Conservation (phyloP, 2,888 invertebrate species). For the Brenthis hecate region DNA sequence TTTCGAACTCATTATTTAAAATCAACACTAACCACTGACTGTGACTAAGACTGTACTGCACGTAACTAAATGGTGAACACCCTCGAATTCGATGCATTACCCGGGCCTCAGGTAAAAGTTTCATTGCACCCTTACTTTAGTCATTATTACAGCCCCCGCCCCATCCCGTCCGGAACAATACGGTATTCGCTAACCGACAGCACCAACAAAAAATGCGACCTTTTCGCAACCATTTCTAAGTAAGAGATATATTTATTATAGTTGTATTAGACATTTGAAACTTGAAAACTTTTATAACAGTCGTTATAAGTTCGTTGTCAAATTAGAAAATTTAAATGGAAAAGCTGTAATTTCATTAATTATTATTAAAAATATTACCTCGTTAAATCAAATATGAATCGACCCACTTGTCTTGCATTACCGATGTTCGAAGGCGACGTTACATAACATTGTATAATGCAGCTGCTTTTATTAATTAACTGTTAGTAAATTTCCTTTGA, state of each 20-base stretch:
- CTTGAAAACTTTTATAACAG: slow-evolving; percentile 24
- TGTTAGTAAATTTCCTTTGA: no score
- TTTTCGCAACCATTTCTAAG: slow-evolving; percentile 72
- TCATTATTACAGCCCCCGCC: slow-evolving; percentile 66
- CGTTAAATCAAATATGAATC: not conserved
- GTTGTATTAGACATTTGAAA: slow-evolving; percentile 25
- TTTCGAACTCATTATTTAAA: slow-evolving; percentile 42
- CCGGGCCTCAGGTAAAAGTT: slow-evolving; percentile 68
- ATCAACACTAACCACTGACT: slow-evolving; percentile 24
- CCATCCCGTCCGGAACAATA: slow-evolving; percentile 58
- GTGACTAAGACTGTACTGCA: slow-evolving; percentile 25
- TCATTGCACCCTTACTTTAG: slow-evolving; percentile 71
- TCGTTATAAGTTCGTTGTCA: slow-evolving; percentile 2
- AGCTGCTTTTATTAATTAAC: no score
- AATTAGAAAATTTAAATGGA: slow-evolving; percentile 4
- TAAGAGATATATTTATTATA: slow-evolving; percentile 47
- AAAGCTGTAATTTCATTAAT: not conserved
- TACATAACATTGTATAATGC: no score
- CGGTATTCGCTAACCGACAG: slow-evolving; percentile 67
- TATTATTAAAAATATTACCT: slow-evolving; percentile 1
- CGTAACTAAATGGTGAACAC: slow-evolving; percentile 35
- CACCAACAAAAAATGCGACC: slow-evolving; percentile 64
- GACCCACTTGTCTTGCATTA: no score
- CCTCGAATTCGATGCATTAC: slow-evolving; percentile 37
- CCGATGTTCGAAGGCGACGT: no score